A percentile compares a stretch with the other conserved stretches of the same genome.
phyloP scores from a whole-genome alignment of 2,888 invertebrate species.

The Nomada lathburiana region DNA sequence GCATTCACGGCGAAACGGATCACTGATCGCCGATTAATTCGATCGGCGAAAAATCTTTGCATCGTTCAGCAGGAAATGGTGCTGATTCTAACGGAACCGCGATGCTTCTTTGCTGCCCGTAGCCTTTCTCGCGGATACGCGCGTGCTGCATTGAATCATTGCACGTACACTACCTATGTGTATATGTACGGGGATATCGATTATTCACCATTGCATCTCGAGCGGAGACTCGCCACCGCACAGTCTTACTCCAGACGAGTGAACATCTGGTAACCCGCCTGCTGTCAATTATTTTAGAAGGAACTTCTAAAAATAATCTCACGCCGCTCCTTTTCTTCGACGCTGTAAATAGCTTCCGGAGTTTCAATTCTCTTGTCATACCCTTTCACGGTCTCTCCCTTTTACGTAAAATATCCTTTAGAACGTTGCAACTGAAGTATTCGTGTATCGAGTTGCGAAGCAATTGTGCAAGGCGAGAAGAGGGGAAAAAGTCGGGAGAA shows the following conservation, averaged over 20 bases:
- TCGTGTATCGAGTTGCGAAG: conserved; percentile 17
- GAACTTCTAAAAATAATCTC: conserved; percentile 27
- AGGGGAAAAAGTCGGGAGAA: no score
- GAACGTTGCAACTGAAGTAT: not conserved
- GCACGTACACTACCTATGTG: no score
- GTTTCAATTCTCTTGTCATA: conserved; percentile 42
- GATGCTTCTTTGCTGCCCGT: no score
- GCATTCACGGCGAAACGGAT: not conserved
- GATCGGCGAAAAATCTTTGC: conserved; percentile 10
- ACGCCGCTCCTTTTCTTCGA: not conserved
- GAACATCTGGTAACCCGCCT: conserved; percentile 2
- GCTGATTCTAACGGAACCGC: no score
- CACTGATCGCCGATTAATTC: not conserved
- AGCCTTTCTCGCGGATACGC: no score
- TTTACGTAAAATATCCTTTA: not conserved
- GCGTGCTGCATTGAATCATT: no score
- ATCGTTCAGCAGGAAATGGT: no score
- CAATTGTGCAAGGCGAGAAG: not conserved
- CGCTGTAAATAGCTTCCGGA: conserved; percentile 34
- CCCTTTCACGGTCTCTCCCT: not conserved
- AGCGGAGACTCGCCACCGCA: not conserved
- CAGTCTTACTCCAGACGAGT: not conserved
- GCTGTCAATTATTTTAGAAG: conserved; percentile 18
- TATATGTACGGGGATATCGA: not conserved
- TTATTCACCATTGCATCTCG: not conserved